Base-by-base conservation (phyloP, 1,140 invertebrate species). In the Caenorhabditis tropicalis region DNA sequence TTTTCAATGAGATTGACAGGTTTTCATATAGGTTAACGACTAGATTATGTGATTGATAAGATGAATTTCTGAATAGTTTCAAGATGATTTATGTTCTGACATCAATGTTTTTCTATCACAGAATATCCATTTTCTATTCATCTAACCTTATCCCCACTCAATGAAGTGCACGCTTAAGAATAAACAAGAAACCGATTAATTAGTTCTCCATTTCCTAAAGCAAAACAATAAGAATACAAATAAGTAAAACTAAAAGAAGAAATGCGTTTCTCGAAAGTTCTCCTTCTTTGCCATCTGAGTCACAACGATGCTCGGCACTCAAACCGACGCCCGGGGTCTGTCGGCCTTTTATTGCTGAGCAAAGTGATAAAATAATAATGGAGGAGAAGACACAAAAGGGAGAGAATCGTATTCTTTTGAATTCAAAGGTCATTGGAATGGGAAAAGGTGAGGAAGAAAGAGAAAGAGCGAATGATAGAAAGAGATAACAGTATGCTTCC, bases 221-320 rank as follows among this genome's bases (percentile, higher is more conserved):
- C n/a, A n/a, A n/a, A n/a, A n/a, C n/a, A 43, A 5, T 43, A 43
- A 43, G 39, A 5, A 43, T 43, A 43, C 5, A 12, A 43, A 43
- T 43, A 6, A 43, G 39, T 43, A 46, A 24, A 43, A 43, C 10
- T 15, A 43, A 10, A 43, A 46, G 65, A 74, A 74, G n/a, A n/a
- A n/a, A n/a, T n/a, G n/a, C n/a, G n/a, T n/a, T n/a, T n/a, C n/a
- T n/a, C n/a, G n/a, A n/a, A n/a, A n/a, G n/a, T n/a, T n/a, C n/a
- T n/a, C n/a, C n/a, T n/a, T n/a, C n/a, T 74, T 74, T 74, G 65
- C 36, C 65, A 74, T 21, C 65, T 74, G 65, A 74, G 65, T 74
- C 65, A 74, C 65, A 74, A 5, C 7, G 58, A 65, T 9, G 31
- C 29, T 24, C 36, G 36, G 7, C 39, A 43, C n/a, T 29, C n/a